Conservation (phyloP, 2,888 invertebrate genomes). For the Mesochorus sp. region DNA sequence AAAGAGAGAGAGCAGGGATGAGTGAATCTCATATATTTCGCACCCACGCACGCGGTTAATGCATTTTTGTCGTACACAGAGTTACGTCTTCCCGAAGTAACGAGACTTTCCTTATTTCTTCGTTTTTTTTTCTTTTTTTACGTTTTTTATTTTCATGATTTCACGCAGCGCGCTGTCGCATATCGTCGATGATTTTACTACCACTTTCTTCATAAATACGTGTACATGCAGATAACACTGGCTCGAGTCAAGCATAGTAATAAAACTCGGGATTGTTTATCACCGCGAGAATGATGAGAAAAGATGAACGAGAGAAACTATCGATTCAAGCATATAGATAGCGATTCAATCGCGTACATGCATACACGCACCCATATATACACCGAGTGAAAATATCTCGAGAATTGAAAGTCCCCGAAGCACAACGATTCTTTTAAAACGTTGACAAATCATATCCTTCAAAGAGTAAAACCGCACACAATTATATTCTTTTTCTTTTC, state of each 20-base stretch:
- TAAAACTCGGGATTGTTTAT: slow-evolving; percentile 47
- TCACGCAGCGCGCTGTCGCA: slow-evolving; percentile 9
- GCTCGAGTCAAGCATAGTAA: slow-evolving; percentile 32
- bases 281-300: slow-evolving; percentile 1
- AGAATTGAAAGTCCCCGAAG: slow-evolving; percentile 31
- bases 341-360: slow-evolving; percentile 31
- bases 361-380: not conserved
- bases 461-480: not conserved
- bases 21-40: slow-evolving; percentile 48
- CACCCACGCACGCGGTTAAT: slow-evolving; percentile 53
- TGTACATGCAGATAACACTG: not conserved
- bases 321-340: slow-evolving; percentile 50
- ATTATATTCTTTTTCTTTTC: not conserved
- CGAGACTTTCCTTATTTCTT: not conserved
- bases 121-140: not conserved
- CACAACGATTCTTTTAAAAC: not conserved
- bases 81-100: slow-evolving; percentile 13
- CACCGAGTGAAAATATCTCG: slow-evolving; percentile 7
- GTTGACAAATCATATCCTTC: not conserved
- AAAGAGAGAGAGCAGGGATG: not conserved
- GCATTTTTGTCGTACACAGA: slow-evolving; percentile 36
- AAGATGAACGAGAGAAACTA: slow-evolving; percentile 54
- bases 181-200: slow-evolving; percentile 25
- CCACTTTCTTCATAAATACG: slow-evolving; percentile 25
- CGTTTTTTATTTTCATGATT: not conserved